Base-by-base conservation (phyloP, 2,888 invertebrate species). In the Eledone cirrhosa region DNA sequence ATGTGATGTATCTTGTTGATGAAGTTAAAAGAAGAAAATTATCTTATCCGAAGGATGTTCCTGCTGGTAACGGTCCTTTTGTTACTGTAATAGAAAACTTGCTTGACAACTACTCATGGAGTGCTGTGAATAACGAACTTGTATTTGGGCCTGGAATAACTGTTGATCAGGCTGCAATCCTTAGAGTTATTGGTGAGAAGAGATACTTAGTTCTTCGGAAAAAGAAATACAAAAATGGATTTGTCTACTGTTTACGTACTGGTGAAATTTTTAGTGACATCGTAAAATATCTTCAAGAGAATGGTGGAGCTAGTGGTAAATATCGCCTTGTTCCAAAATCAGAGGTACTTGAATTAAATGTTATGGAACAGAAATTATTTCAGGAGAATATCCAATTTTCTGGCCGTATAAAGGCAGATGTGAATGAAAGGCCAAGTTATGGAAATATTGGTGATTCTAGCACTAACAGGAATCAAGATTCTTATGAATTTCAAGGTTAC, bases 101-200 rank as follows among this genome's bases (percentile, higher is more conserved):
- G 31, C n/a, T 72, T 0, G 72, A 72, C 22, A 22, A n/a, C 0
- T 41, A 72, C 11, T 27, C 72, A 19, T 72, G 72, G 72, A 72
- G 41, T 33, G 72, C n/a, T 31, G 29, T 72, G 5, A 33, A 72
- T 72, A 22, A 33, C 31, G 72, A 72, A 33, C 24, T 72, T 13
- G 14, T 72, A 72, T 72, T 72, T 72, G 72, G 72, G 11, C 72
- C 72, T 72, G 72, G 72, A 31, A 31, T 72, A 13, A 31, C 31
- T 41, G 72, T n/a, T 2, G n/a, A 41, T 31, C 41, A 41, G n/a
- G n/a, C 22, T 8, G n/a, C 13, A 41, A 19, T 24, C n/a, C 11
- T 72, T 33, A 22, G 16, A 22, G 14, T 3, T 1, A 72, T 72
- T 72, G 72, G 33, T n/a, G 41, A 72, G 41, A 41, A 72, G 41